Conservation (phyloP, 1,140 invertebrate genomes). For the Drosophila leontia region DNA sequence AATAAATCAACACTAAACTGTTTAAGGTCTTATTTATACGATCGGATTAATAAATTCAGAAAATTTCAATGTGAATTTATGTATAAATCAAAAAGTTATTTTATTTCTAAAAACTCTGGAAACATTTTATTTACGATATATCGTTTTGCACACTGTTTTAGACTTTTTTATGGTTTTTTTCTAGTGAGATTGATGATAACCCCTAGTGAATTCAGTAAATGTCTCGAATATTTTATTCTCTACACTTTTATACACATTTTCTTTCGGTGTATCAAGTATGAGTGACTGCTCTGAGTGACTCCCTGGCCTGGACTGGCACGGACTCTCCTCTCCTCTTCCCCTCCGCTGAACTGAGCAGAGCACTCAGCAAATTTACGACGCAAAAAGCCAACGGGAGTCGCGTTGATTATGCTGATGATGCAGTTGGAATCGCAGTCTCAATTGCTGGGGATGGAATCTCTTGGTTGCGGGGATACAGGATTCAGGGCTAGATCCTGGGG, state of each 20-base stretch:
- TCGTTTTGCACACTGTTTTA: too few species aligned
- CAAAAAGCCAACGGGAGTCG: slow-evolving; percentile 78
- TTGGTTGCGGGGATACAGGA: slow-evolving; percentile 2
- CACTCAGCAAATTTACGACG: slow-evolving; percentile 81
- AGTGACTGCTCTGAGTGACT: slow-evolving; percentile 43
- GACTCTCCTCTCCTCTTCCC: slow-evolving; percentile 1
- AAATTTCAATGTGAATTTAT: too few species aligned
- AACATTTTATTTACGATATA: too few species aligned
- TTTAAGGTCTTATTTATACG: too few species aligned
- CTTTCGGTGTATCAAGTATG: slow-evolving; percentile 26
- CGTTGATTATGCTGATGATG: slow-evolving; percentile 84
- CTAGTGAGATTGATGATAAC: too few species aligned
- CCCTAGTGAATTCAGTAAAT: too few species aligned
- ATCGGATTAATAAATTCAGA: too few species aligned
- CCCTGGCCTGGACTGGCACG: slow-evolving; percentile 12
- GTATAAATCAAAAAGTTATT: too few species aligned
- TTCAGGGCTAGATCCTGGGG: neutral
- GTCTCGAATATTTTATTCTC: neutral
- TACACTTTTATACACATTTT: neutral
- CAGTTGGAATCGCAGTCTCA: slow-evolving; percentile 55
- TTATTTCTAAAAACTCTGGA: too few species aligned
- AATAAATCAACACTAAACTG: too few species aligned
- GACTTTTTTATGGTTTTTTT: too few species aligned
- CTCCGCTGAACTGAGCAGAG: slow-evolving; percentile 53
- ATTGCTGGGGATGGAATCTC: slow-evolving; percentile 22